Percentiles rank a stretch among this genome's conserved stretches.
Conservation (phyloP, 2,797 vertebrate species). For the Coccyzus lansbergi region DNA sequence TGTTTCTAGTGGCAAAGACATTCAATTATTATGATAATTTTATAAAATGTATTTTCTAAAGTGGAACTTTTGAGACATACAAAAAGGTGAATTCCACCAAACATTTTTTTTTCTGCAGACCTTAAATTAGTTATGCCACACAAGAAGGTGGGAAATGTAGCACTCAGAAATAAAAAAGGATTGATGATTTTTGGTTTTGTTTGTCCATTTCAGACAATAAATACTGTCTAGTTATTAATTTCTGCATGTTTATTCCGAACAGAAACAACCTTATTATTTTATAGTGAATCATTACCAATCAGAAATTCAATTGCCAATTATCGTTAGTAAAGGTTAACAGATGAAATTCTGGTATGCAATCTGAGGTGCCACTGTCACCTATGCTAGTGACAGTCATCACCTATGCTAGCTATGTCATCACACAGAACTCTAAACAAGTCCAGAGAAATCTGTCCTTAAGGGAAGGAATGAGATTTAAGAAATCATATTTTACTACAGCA, state of each 20-base stretch:
- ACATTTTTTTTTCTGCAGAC: background rate
- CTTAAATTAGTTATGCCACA: background rate
- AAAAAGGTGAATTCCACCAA: background rate
- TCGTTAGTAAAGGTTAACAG: background rate
- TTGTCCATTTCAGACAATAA: background rate
- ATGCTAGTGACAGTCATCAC: no score
- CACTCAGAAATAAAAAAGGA: background rate
- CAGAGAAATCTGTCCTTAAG: background rate
- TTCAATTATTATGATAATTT: background rate
- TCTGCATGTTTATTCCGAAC: background rate
- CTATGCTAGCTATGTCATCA: background rate
- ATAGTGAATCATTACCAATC: background rate
- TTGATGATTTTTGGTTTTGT: background rate
- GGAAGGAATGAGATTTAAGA: background rate
- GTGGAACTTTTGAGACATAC: background rate
- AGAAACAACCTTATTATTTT: background rate
- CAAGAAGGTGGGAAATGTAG: background rate
- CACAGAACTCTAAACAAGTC: background rate
- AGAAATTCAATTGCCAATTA: background rate
- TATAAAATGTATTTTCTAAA: background rate
- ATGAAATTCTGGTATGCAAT: background rate
- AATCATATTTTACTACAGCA: background rate
- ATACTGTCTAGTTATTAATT: background rate
- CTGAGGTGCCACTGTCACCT: accelerated
- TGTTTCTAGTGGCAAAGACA: background rate